phyloP scores from a whole-genome alignment of 1,140 invertebrate species.

The Orius laevigatus region DNA sequence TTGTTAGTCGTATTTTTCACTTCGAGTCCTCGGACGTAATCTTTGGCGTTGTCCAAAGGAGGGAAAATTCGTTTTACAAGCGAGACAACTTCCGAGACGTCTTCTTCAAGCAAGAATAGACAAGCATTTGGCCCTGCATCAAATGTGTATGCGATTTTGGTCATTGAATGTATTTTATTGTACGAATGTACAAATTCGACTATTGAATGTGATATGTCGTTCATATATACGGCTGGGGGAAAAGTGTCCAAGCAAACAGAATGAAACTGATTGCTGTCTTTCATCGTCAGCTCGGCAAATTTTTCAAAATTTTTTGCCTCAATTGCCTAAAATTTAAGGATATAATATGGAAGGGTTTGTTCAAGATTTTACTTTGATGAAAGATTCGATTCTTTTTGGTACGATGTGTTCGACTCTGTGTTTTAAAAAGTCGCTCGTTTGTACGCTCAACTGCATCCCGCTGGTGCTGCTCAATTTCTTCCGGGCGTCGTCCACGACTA shows the following conservation, averaged over 20 bases:
- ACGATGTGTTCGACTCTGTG: slow-evolving; percentile 55
- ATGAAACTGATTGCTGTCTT: slow-evolving; percentile 96
- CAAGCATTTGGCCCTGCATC: slow-evolving; percentile 96
- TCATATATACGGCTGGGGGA: slow-evolving; percentile 88
- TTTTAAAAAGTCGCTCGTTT: slow-evolving; percentile 71
- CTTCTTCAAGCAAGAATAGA: slow-evolving; percentile 64
- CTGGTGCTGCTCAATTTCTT: slow-evolving; percentile 79
- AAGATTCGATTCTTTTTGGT: slow-evolving; percentile 47
- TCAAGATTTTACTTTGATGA: slow-evolving; percentile 33
- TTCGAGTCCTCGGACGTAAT: slow-evolving; percentile 41
- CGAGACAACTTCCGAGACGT: slow-evolving; percentile 48
- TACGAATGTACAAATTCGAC: slow-evolving; percentile 66
- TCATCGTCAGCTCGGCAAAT: slow-evolving; percentile 91
- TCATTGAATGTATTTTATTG: slow-evolving; percentile 44
- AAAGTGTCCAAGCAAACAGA: slow-evolving; percentile 85
- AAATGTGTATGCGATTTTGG: slow-evolving; percentile 81
- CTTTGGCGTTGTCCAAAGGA: slow-evolving; percentile 26
- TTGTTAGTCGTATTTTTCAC: slow-evolving; percentile 14
- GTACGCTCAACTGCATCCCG: slow-evolving; percentile 74
- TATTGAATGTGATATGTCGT: slow-evolving; percentile 66
- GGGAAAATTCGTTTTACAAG: slow-evolving; percentile 59
- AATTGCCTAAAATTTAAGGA: slow-evolving; percentile 45
- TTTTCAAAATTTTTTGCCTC: slow-evolving; percentile 57
- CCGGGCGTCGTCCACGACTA: slow-evolving; percentile 70
- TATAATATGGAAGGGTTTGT: slow-evolving; percentile 2